phyloP scores from a whole-genome alignment of 2,888 invertebrate species.

The Coleophora deauratella region DNA sequence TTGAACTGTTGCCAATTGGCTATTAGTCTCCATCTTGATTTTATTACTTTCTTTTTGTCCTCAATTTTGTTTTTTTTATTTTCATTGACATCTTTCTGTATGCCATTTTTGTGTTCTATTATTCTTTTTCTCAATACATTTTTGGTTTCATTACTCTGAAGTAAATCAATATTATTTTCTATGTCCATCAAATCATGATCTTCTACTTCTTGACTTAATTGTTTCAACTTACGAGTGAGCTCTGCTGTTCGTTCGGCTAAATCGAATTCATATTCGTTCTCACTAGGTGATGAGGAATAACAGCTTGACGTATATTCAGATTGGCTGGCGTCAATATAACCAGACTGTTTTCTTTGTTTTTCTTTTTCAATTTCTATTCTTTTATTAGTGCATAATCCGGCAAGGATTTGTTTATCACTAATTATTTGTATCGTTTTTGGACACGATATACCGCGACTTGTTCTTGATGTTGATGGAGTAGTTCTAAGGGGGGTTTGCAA shows the following conservation, averaged over 20 bases:
- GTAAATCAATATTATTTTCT: background rate
- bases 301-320: conserved; percentile 70
- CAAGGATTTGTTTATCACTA: conserved; percentile 66
- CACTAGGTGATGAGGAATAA: conserved; percentile 66
- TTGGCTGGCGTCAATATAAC: conserved; percentile 67
- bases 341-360: conserved; percentile 53
- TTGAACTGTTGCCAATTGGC: conserved; percentile 75
- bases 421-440: conserved; percentile 71
- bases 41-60: conserved; percentile 32
- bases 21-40: conserved; percentile 58
- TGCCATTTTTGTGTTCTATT: conserved; percentile 25
- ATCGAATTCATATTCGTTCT: conserved; percentile 69
- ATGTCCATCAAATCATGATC: conserved; percentile 23
- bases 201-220: conserved; percentile 54
- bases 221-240: conserved; percentile 54
- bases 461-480: conserved; percentile 37
- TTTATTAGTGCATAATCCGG: conserved; percentile 59
- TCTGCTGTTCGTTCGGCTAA: conserved; percentile 62
- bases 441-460: conserved; percentile 58
- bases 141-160: conserved; percentile 26
- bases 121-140: conserved; percentile 43
- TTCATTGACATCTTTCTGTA: conserved; percentile 28
- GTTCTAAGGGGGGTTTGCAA: conserved; percentile 72
- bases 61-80: conserved; percentile 34
- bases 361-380: conserved; percentile 42